Evolutionary conservation across 2,888 invertebrate species (phyloP).

Genomic region (Mamestra brassicae): DNA sequence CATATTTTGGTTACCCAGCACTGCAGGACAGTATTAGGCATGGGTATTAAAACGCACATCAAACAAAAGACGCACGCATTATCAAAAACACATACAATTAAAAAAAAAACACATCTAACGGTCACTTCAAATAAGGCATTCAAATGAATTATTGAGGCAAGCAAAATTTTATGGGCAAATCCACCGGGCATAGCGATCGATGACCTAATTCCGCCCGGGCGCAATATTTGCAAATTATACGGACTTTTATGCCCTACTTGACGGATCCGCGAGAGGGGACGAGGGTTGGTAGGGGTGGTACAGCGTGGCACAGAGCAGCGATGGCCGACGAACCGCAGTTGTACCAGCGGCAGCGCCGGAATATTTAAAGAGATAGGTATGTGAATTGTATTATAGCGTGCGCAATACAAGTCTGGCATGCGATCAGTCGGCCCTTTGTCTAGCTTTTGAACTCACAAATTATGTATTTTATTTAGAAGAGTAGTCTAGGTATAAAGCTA

Average conservation of each 20-base stretch:
- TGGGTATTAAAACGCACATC: not conserved
- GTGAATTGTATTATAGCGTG: conserved; percentile 12
- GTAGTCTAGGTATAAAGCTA: not conserved
- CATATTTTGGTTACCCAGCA: too few species aligned
- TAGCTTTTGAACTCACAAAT: not conserved
- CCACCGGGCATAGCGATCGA: conserved; percentile 46
- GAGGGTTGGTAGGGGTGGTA: conserved; percentile 8
- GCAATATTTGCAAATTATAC: conserved; percentile 48
- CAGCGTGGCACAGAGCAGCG: conserved; percentile 29
- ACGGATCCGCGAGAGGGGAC: conserved; percentile 9
- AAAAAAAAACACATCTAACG: not conserved
- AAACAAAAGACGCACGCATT: not conserved
- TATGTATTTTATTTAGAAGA: not conserved
- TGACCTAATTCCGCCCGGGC: conserved; percentile 44
- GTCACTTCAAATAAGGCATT: not conserved
- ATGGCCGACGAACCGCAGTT: not conserved
- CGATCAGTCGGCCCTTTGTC: not conserved
- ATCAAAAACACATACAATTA: not conserved
- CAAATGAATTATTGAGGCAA: conserved; percentile 13
- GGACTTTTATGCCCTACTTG: conserved; percentile 38
- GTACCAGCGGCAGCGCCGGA: conserved; percentile 1
- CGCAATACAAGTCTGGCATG: not conserved
- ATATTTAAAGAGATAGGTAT: conserved; percentile 20
- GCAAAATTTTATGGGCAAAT: conserved; percentile 14
- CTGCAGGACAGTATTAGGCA: not conserved